Percentiles rank a stretch among this genome's conserved stretches.
Evolutionary conservation across 2,888 invertebrate species (phyloP).

Genomic region (Calephelis perditalis): DNA sequence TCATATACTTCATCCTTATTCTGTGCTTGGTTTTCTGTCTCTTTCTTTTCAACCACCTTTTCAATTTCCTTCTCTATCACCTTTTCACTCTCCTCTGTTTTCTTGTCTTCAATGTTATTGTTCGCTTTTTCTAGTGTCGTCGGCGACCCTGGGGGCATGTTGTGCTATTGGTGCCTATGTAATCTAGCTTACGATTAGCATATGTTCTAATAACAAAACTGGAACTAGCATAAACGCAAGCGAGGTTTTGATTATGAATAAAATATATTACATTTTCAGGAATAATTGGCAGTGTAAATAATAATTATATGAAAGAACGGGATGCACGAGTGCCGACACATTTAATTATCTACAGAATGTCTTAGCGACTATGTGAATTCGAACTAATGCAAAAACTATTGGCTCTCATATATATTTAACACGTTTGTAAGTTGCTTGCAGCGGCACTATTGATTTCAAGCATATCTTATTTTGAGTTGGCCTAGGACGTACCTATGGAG

Average conservation of each 20-base stretch:
- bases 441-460: no score
- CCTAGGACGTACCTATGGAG: no score
- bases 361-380: no score
- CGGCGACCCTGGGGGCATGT: constrained; percentile 61
- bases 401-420: no score
- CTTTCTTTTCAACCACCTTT: constrained; percentile 45
- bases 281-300: no score
- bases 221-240: constrained; percentile 16
- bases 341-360: no score
- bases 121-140: constrained; percentile 48
- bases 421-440: no score
- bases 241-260: not conserved
- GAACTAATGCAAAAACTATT: no score
- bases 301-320: no score
- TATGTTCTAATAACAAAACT: not conserved
- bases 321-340: no score
- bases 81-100: constrained; percentile 23
- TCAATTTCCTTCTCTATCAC: constrained; percentile 30
- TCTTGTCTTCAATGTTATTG: constrained; percentile 58
- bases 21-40: constrained; percentile 45
- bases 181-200: constrained; percentile 20
- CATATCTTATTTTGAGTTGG: no score
- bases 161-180: constrained; percentile 30
- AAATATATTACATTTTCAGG: no score
- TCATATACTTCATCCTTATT: constrained; percentile 68